Base-by-base conservation (phyloP, 1,140 invertebrate genomes). In the Diabrotica virgifera region DNA sequence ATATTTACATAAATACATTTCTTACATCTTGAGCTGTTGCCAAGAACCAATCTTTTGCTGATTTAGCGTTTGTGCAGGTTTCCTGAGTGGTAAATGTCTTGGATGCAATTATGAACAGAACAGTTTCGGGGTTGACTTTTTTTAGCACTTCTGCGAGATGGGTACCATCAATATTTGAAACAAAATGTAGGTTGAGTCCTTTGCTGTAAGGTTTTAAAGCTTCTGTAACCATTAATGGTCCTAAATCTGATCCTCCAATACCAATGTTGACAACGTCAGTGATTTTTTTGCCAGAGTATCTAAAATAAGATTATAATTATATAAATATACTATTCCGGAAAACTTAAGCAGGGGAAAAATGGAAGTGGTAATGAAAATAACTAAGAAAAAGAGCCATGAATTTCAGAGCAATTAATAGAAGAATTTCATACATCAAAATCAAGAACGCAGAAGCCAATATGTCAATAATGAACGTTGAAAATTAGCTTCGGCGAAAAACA, bases 61-160 rank as follows among this genome's bases (percentile, higher is more conserved):
- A 97, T 5, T 89, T 91, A 5, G 98, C 97, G 83, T 99, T 99
- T 12, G 97, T 99, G 69, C 99, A 98, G 4, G 98, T 99, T 85
- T 99, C 98, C 80, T 99, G 97, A 3, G 98, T 99, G 8, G 97
- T 99, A 79, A 98, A 99, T 0, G 97, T 99, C 83, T 99, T 99
- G 3, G 96, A 99, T 9, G 97, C 97, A 78, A 99, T 95, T 74
- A 99, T 97, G 80, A 99, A 99, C 2, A 99, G 82, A 5, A 93
- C 91, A 0, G 96, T 97, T 80, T 99, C 96, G 5, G 96, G 90
- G 80, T 93, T 88, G 5, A 99, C 78, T 75, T 90, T 90, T 76
- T 96, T 96, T 54, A 99, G 81, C 10, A 92, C 93, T 82, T 98
- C 95, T 5, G 93, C 94, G 72, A 99, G 82, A 80, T 99, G 98